These are phyloP conservation scores for Hypolimnas misippus DNA, from an alignment of 2,888 invertebrate genomes.

Conservation along the genomic window DNA sequence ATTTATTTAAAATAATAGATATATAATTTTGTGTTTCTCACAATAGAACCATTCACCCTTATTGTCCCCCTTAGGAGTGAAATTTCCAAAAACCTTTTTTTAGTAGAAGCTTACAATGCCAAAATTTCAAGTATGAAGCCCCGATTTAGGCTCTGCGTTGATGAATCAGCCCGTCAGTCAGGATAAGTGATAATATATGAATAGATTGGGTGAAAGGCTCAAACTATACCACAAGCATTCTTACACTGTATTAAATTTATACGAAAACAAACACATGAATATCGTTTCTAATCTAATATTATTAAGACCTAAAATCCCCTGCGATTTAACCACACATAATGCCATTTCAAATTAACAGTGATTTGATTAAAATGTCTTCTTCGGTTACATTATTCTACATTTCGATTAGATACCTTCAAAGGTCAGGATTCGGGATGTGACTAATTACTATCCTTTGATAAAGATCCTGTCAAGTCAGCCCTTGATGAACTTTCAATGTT, in stretches of 20 bases:
- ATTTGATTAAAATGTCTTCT: constrained; percentile 24
- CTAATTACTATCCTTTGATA: constrained; percentile 31
- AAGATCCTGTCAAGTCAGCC: constrained; percentile 26
- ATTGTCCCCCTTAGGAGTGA: too few species aligned
- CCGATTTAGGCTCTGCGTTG: too few species aligned
- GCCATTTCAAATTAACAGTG: not conserved
- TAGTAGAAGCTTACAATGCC: too few species aligned
- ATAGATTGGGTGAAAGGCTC: not conserved
- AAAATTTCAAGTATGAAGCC: too few species aligned
- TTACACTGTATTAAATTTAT: constrained; percentile 2
- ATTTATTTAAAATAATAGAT: too few species aligned
- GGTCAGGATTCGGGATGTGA: constrained; percentile 21
- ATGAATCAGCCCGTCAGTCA: too few species aligned
- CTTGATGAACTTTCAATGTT: constrained; percentile 25
- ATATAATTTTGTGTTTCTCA: too few species aligned
- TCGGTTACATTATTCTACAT: constrained; percentile 5
- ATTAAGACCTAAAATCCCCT: not conserved
- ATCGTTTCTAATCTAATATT: not conserved
- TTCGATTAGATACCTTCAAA: constrained; percentile 21
- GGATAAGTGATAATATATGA: too few species aligned
- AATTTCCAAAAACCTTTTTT: too few species aligned
- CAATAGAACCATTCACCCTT: too few species aligned
- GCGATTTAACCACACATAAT: not conserved
- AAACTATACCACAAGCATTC: constrained; percentile 1
- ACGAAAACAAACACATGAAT: not conserved